Evolutionary conservation across 2,888 invertebrate species (phyloP), one percentile per base, ranked within the genome.

Genomic region (Zhuqinia jingwanae): DNA sequence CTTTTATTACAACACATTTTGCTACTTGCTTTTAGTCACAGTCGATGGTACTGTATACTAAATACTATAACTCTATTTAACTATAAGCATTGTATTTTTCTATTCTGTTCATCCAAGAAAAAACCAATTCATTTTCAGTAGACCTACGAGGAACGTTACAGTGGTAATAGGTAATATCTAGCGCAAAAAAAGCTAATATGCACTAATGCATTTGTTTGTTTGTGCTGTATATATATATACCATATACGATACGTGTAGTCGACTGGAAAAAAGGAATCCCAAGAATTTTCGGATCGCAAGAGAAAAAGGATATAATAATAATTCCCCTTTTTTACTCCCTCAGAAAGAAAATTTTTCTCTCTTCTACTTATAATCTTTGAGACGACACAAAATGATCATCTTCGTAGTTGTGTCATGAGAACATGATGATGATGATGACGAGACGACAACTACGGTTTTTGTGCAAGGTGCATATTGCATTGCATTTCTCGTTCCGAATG

Each of bases 1-100:
- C 73, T 81, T 81, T 81, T 81, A 81, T 81, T 81, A 58, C 63
- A 63, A 22, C 11, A n/a, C 47, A 6, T 47, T 80, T 68, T 80
- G 68, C 68, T 80, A 42, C 79, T 68, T n/a, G 42, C 17, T 27
- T 11, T 8, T 20, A 22, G 27, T 47, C 30, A 13, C 73, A 75
- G 76, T 56, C 17, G 27, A 25, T 30, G 20, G 25, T 27, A 22
- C 63, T 30, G 27, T 11, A 11, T 20, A 27, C 25, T 27, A 1
- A 63, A 63, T 63, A 47, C 13, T 47, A 13, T 11, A 47, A 8
- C 8, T n/a, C n/a, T n/a, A n/a, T 11, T 13, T 47, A 47, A 47
- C 10, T 47, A 47, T 8, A 47, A 8, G 47, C 47, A 47, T 47
- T 13, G n/a, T n/a, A n/a, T n/a, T n/a, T n/a, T n/a, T n/a, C n/a